Conservation (phyloP, 2,888 invertebrate genomes). For the Thyatira batis region DNA sequence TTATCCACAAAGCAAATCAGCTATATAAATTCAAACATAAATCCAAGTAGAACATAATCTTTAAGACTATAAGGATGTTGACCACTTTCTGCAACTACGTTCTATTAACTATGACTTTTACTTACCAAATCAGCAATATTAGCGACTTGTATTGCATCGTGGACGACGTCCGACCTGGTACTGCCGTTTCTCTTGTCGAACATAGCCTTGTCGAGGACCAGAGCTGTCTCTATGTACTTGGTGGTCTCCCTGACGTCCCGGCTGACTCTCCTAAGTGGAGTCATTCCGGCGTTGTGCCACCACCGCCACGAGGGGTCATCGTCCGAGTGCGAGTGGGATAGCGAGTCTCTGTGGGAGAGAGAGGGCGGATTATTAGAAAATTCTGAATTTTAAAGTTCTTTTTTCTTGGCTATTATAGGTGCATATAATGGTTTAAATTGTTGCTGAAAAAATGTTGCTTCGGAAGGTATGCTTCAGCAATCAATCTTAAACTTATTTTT, state of each 20-base stretch:
- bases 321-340: slow-evolving; percentile 15
- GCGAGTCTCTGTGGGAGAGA: slow-evolving; percentile 36
- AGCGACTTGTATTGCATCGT: slow-evolving; percentile 97
- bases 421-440: too few relatives aligned
- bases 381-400: too few relatives aligned
- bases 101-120: slow-evolving; percentile 22
- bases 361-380: too few relatives aligned
- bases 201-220: slow-evolving; percentile 98
- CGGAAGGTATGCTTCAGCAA: too few relatives aligned
- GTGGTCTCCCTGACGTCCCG: slow-evolving; percentile 94
- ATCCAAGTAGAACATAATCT: too few relatives aligned
- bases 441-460: too few relatives aligned
- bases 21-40: too few relatives aligned
- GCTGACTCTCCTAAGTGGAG: slow-evolving; percentile 61
- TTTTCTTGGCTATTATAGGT: too few relatives aligned
- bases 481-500: too few relatives aligned
- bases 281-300: slow-evolving; percentile 67
- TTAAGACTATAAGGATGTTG: too few relatives aligned
- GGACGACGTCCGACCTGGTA: slow-evolving; percentile 92
- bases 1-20: too few relatives aligned
- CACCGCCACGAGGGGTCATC: slow-evolving; percentile 64
- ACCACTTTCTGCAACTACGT: too few relatives aligned
- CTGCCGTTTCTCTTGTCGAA: slow-evolving; percentile 96
- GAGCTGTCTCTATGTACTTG: slow-evolving; percentile 97
- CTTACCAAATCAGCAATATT: slow-evolving; percentile 98